Base-by-base conservation (phyloP, 2,113 vertebrate genomes). In the Anhinga rufa region DNA sequence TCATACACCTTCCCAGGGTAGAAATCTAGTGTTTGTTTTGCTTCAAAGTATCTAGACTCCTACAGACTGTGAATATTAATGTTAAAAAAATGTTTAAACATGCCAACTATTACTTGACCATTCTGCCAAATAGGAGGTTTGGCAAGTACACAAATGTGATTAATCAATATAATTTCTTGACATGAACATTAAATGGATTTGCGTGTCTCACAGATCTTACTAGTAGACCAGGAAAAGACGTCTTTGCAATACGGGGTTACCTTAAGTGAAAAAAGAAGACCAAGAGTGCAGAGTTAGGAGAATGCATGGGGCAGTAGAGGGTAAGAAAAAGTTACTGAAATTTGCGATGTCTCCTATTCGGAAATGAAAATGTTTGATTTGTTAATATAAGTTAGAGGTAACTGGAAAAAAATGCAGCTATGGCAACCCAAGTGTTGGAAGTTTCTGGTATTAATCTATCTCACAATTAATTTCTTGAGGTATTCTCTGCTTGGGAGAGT, bases 221-320 rank as follows among this genome's bases (percentile, higher is more conserved):
- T 62, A 62, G 24, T n/a, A 82, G 20, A 29, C 21, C 54, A 32
- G 19, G 28, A 83, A 51, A 44, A 49, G 8, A 40, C 25, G 5
- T 76, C 29, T 86, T 72, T 62, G 34, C 14, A 21, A 9, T 38
- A 58, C 0, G 0, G 9, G 14, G 9, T 44, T 76, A 54, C 6
- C 31, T 92, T 38, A 76, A 40, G 21, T 32, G 28, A 70, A 68
- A 75, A 66, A 75, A 57, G 22, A 31, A 40, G 38, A 10, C 17
- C 31, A 22, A 58, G 7, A 44, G 3, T 38, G 10, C 7, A 65
- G 32, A 66, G 10, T 26, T 66, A 44, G 24, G 28, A 65, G 9
- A 69, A 38, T 36, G 9, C 26, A 40, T 9, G 4, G 22, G 2
- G 1, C 2, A 14, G 36, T 80, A 52, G 18, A 79, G 14, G 40